Conservation (phyloP, 2,797 vertebrate species). For the Microctenopoma steveboyesi region DNA sequence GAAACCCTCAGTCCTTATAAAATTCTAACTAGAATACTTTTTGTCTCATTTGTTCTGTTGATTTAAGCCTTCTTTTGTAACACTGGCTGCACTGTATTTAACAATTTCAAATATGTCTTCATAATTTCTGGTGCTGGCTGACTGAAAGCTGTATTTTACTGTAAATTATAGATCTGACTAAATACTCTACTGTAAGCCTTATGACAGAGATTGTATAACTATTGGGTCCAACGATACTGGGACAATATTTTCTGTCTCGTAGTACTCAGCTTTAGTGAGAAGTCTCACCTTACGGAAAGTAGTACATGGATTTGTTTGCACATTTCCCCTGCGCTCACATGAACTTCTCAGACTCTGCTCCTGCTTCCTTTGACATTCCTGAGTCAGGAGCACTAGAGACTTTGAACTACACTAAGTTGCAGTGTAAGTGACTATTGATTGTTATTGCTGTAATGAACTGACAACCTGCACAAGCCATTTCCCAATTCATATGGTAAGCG, state of each 20-base stretch:
- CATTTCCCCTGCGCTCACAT: slow-evolving; percentile 35
- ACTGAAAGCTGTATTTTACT: not conserved
- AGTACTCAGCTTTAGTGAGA: not conserved
- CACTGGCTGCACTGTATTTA: not conserved
- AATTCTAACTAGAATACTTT: too few species aligned
- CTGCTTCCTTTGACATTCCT: slow-evolving; percentile 51
- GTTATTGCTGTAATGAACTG: not conserved
- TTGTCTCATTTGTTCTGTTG: not conserved
- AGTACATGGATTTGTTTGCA: slow-evolving; percentile 36
- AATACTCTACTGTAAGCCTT: too few species aligned
- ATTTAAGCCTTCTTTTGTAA: not conserved
- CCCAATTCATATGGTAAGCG: not conserved
- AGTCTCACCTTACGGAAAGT: slow-evolving; percentile 13
- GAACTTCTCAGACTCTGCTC: slow-evolving; percentile 36
- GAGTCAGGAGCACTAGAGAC: slow-evolving; percentile 20
- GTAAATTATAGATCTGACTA: not conserved
- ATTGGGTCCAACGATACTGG: not conserved
- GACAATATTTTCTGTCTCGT: not conserved
- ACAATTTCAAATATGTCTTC: not conserved
- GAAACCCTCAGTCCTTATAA: too few species aligned
- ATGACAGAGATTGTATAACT: not conserved
- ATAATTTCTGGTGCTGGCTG: not conserved
- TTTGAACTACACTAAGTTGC: slow-evolving; percentile 16
- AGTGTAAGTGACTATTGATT: too few species aligned
- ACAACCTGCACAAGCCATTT: not conserved